Evolutionary conservation across 2,113 vertebrate genomes (phyloP).

Genomic region (Siniperca chuatsi): DNA sequence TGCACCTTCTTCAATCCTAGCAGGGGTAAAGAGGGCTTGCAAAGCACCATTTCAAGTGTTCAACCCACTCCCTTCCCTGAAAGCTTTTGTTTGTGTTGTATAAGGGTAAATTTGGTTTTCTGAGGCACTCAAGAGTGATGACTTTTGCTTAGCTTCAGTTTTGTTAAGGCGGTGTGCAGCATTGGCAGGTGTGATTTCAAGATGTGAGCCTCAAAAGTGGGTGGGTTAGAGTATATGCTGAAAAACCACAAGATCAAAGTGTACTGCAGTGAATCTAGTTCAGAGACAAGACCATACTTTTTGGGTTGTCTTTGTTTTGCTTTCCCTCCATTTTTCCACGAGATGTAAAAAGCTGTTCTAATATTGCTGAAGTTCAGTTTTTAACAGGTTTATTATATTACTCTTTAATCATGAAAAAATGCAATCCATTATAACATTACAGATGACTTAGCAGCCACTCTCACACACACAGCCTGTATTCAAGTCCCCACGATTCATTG

Average conservation of each 20-base stretch:
- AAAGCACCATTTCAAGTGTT: constrained; percentile 47
- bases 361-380: constrained; percentile 10
- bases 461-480: constrained; percentile 27
- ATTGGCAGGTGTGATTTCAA: constrained; percentile 80
- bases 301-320: constrained; percentile 51
- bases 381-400: constrained; percentile 29
- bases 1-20: constrained; percentile 51
- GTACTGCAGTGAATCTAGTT: constrained; percentile 64
- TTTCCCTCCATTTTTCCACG: constrained; percentile 52
- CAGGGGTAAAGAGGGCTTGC: constrained; percentile 27
- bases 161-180: constrained; percentile 68
- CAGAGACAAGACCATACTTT: constrained; percentile 54
- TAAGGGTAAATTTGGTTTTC: constrained; percentile 59
- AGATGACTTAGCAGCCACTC: constrained; percentile 13
- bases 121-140: constrained; percentile 51
- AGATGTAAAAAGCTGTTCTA: constrained; percentile 31
- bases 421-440: background rate
- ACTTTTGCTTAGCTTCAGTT: constrained; percentile 61
- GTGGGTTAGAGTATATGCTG: constrained; percentile 62
- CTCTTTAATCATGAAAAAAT: constrained; percentile 17
- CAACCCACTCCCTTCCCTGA: constrained; percentile 67
- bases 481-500: constrained; percentile 49
- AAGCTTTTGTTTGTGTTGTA: constrained; percentile 60
- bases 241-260: constrained; percentile 81
- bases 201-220: constrained; percentile 67